Base-by-base conservation (phyloP, 2,888 invertebrate genomes). In the Plutella xylostella region DNA sequence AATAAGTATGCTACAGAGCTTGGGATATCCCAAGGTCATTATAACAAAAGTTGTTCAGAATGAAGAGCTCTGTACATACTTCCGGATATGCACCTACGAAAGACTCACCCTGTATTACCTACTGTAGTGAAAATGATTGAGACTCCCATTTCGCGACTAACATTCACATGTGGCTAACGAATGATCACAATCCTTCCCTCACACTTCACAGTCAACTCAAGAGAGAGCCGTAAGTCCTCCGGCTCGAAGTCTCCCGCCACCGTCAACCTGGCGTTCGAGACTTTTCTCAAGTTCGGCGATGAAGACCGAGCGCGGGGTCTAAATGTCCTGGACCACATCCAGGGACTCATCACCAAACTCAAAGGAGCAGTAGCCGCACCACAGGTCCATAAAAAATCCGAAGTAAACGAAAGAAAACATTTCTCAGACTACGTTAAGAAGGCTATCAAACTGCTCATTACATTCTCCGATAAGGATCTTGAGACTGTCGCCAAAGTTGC, bases 261-360 rank as follows among this genome's bases (percentile, higher is more conserved):
- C 15, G 60, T 76, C 0, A 72, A 73, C 14, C 12, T 74, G 12
- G 67, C 63, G 0, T 33, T 76, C 0, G 69, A 76, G 49, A 76
- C 76, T 1, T 60, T 72, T 0, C 42, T 74, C 0, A 62, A 69
- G 38, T 72, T 76, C 17, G 55, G 67, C 22, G 51, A 60, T 1
- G 56, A 58, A 9, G 55, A 63, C 11, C 55, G 56, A 1, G 43
- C 53, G 0, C 49, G 51, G 0, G 71, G 72, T 21, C 1, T 68
- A 0, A 51, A 55, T 1, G 51, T 72, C 3, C 53, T 75, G 4
- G 55, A 63, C 9, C 59, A 59, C 3, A 53, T 72, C 0, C 59
- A 68, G 44, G 46, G 45, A 0, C 56, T 68, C 34, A 46, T 72
- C 2, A 48, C 50, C 1, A 63, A 60, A 51, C 48, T 72, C 2